phyloP scores from a whole-genome alignment of 2,888 invertebrate species.

The Torymus aiolomorphi region DNA sequence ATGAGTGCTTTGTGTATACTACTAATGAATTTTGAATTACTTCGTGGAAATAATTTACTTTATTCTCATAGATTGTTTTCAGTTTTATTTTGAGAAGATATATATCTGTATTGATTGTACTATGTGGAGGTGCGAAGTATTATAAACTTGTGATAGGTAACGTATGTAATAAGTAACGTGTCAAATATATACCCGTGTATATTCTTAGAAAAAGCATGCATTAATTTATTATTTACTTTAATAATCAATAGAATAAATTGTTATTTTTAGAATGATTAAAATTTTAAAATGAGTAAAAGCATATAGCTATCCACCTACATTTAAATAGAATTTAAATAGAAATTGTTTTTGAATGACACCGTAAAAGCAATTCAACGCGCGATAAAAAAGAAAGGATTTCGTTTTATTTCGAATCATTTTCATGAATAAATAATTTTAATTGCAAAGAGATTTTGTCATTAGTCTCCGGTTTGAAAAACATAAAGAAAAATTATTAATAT shows the following conservation, averaged over 20 bases:
- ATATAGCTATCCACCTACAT: too few relatives aligned
- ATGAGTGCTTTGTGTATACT: too few relatives aligned
- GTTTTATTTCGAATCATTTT: background rate
- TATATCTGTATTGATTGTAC: background rate
- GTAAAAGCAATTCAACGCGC: too few relatives aligned
- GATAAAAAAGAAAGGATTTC: too few relatives aligned
- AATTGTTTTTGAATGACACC: too few relatives aligned
- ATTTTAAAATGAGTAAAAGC: too few relatives aligned
- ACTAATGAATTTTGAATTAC: too few relatives aligned
- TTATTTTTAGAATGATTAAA: too few relatives aligned
- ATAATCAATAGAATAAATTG: background rate
- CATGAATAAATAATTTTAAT: conserved; percentile 5
- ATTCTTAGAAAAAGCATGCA: conserved; percentile 22
- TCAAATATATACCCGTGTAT: background rate
- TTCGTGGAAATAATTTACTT: too few relatives aligned
- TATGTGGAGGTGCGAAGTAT: background rate
- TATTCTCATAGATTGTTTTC: background rate
- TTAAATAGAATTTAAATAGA: too few relatives aligned
- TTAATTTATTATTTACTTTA: conserved; percentile 9
- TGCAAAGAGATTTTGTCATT: conserved; percentile 6
- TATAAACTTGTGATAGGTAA: background rate
- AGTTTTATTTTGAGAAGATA: background rate
- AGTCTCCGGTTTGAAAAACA: background rate
- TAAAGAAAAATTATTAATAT: conserved; percentile 21
- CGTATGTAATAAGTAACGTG: background rate